Percentiles rank a stretch among this genome's conserved stretches.
These are phyloP conservation scores for Rhopalosiphum padi DNA, from an alignment of 1,140 invertebrate species.

Conservation along the genomic window DNA sequence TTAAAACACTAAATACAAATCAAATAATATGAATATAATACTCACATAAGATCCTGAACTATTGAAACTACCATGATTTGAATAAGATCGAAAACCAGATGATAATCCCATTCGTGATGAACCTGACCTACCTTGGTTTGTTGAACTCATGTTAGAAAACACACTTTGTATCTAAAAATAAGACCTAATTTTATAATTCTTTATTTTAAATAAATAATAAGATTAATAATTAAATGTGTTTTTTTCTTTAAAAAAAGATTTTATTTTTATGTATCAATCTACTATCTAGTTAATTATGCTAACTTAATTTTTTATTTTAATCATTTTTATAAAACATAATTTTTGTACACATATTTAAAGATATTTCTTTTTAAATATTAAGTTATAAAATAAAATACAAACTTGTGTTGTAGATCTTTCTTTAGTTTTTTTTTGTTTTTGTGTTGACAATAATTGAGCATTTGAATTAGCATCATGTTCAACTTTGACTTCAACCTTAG, in stretches of 20 bases:
- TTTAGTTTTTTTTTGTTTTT: slow-evolving; percentile 53
- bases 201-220: not conserved
- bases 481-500: slow-evolving; percentile 38
- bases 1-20: not conserved
- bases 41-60: slow-evolving; percentile 42
- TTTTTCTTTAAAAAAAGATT: not conserved
- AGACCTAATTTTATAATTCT: not conserved
- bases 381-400: not conserved
- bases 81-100: slow-evolving; percentile 50
- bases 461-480: slow-evolving; percentile 3
- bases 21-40: not conserved
- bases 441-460: not conserved
- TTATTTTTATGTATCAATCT: not conserved
- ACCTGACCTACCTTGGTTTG: slow-evolving; percentile 3
- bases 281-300: not conserved
- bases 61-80: slow-evolving; percentile 43
- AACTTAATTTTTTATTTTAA: not conserved
- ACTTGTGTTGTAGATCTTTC: slow-evolving; percentile 50
- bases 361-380: not conserved
- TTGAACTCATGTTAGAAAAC: slow-evolving; percentile 47
- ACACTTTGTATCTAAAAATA: slow-evolving; percentile 51
- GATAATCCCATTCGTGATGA: slow-evolving; percentile 26
- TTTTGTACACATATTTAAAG: not conserved
- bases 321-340: not conserved
- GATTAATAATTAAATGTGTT: not conserved